These are phyloP conservation scores for Melieria omissa DNA, from an alignment of 2,888 invertebrate genomes.

Conservation along the genomic window DNA sequence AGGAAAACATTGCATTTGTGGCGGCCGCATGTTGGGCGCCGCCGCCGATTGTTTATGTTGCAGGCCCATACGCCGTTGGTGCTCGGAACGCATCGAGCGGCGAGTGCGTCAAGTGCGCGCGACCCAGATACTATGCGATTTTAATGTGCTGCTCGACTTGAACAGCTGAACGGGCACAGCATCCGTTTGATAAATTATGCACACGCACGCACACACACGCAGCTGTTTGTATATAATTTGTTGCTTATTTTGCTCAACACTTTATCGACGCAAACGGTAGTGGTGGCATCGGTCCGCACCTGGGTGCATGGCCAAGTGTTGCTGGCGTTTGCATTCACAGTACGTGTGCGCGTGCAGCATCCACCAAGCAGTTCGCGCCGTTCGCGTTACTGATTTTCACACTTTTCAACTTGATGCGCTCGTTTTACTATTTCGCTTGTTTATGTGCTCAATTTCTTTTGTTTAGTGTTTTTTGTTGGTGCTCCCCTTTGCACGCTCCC, in stretches of 20 bases:
- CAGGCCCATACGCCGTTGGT: no score
- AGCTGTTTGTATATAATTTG: constrained; percentile 7
- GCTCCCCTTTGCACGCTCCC: no score
- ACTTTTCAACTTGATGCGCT: constrained; percentile 10
- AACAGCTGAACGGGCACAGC: constrained; percentile 1
- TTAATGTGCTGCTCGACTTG: constrained; percentile 5
- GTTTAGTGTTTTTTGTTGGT: neutral
- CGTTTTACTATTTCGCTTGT: neutral
- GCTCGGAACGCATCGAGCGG: no score
- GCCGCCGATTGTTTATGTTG: no score
- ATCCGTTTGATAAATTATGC: constrained; percentile 27
- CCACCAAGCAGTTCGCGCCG: neutral
- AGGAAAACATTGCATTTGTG: no score
- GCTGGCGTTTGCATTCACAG: neutral
- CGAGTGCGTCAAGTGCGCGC: no score
- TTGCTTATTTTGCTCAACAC: neutral
- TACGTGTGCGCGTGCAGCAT: neutral
- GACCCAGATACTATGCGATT: neutral
- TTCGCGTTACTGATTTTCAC: neutral
- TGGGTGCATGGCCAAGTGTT: neutral
- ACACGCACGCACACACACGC: neutral
- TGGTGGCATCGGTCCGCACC: constrained; percentile 2
- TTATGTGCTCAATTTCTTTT: neutral
- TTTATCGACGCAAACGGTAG: neutral
- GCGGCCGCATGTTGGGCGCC: no score